Conservation (phyloP, 2,797 vertebrate genomes). For the Todus mexicanus region DNA sequence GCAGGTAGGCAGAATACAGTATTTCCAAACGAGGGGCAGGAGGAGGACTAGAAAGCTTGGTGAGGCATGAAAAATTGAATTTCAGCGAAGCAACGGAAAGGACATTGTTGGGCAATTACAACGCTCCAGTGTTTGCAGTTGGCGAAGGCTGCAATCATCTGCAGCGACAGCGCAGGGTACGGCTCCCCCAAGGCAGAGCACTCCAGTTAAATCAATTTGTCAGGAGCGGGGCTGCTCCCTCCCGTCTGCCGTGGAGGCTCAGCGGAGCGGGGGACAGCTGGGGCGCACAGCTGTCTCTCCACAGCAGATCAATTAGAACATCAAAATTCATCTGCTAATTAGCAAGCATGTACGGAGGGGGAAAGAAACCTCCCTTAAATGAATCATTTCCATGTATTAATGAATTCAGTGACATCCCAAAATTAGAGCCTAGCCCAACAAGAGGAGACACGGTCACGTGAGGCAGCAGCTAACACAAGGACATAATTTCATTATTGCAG, state of each 20-base stretch:
- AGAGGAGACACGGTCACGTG: not conserved
- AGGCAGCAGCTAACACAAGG: fast-evolving
- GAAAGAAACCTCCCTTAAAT: conserved; percentile 39
- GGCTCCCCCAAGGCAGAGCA: conserved; percentile 45
- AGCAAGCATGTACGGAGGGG: conserved; percentile 34
- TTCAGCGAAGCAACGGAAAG: conserved; percentile 27
- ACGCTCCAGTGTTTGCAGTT: not conserved
- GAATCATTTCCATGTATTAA: conserved; percentile 45
- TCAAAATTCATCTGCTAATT: conserved; percentile 73
- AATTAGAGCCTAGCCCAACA: not conserved
- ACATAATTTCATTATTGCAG: not conserved
- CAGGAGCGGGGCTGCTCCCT: not conserved
- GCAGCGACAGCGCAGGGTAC: conserved; percentile 18
- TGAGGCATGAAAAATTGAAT: conserved; percentile 31
- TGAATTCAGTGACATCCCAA: not conserved
- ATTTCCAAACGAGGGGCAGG: not conserved
- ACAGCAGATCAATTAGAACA: conserved; percentile 69
- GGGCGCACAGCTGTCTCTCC: conserved; percentile 67
- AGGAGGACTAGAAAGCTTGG: not conserved
- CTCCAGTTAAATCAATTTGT: conserved; percentile 71
- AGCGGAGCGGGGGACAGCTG: conserved; percentile 61
- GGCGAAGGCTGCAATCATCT: conserved; percentile 43
- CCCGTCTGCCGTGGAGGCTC: conserved; percentile 16
- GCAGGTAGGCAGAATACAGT: not conserved
- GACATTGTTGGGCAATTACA: conserved; percentile 45